Base-by-base conservation (phyloP, 2,113 vertebrate species). In the Trematomus loennbergii region DNA sequence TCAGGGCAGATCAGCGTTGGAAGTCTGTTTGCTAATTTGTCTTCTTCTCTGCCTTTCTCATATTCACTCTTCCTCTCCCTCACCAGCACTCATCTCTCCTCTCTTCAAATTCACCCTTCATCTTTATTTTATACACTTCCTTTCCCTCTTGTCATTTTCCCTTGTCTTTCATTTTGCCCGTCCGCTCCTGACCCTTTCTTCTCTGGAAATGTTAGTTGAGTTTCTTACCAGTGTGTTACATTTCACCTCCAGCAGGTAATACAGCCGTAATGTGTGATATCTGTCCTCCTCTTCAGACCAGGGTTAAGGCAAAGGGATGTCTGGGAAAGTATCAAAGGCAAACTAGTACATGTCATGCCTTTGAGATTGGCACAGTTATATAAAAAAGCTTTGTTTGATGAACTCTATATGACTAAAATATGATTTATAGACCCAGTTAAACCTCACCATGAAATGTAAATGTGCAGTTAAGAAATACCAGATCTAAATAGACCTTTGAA, bases 11-110 rank as follows among this genome's bases (percentile, higher is more conserved):
- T 74, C 67, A 43, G 62, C 18, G 55, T 53, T 8, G 22, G 65
- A 85, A 75, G 75, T 90, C 71, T 86, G 72, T 61, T 78, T 48
- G 71, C 71, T 82, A 81, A 91, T 91, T 87, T 88, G 83, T 88
- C 84, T 78, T 80, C 58, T 29, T 0, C 53, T 70, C 29, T 12
- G 10, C 25, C 11, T 29, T 29, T n/a, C 52, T 16, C 1, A 65
- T 60, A 22, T 33, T n/a, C 57, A 20, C 45, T 36, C 57, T 10
- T 46, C n/a, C 6, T 45, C 36, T 61, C 2, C 0, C 57, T 50
- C 45, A 20, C 45, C 12, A 15, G 9, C 5, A 20, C 60, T 50
- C 59, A 18, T 40, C 36, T 58, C 61, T 54, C n/a, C 36, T 58
- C 61, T 54, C n/a, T 1, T 49, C 40, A 29, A 29, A 29, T 69